Evolutionary conservation across 1,140 invertebrate species (phyloP), one percentile per base, ranked within the genome.

Genomic region (Apis dorsata): DNA sequence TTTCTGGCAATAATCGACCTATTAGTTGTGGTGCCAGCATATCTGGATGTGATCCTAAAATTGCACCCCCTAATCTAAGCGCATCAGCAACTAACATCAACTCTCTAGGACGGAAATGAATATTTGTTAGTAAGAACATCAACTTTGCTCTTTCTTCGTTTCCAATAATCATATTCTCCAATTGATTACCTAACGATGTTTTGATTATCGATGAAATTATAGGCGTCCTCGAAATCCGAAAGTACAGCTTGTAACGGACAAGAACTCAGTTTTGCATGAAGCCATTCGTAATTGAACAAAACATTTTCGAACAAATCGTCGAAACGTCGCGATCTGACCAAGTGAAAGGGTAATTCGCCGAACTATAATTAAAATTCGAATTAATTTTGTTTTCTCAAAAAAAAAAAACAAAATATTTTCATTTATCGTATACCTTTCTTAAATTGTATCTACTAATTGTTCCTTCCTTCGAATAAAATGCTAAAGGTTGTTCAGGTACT

Each of bases 251-350:
- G 99, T 3, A 99, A 94, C 1, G 99, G 98, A 92, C 99, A 99
- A 83, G 98, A 98, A 83, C 97, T 97, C 2, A 99, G 94, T 93
- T 99, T 99, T 0, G 98, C 98, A 91, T 99, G 98, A 0, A 99
- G 94, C 98, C 99, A 99, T 85, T 98, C 96, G 92, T 99, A 99
- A 93, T 99, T 99, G 93, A 99, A 99, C 1, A 99, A 95, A 15
- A 99, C 98, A 90, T 99, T 96, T 73, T 97, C 96, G 92, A 99
- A 99, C 0, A 99, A 94, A 93, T 99, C 98, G 81, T 98, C 97
- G 90, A 98, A 99, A 49, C 99, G 96, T 76, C 97, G 96, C 0
- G 98, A 97, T 21, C 98, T 95, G 0, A 99, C 96, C 88, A 99
- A 94, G 91, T 99, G 99, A 93, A 97, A 99, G 0, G 99, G 99